phyloP scores from a whole-genome alignment of 2,113 vertebrate genomes.

The Erpornis zantholeuca region DNA sequence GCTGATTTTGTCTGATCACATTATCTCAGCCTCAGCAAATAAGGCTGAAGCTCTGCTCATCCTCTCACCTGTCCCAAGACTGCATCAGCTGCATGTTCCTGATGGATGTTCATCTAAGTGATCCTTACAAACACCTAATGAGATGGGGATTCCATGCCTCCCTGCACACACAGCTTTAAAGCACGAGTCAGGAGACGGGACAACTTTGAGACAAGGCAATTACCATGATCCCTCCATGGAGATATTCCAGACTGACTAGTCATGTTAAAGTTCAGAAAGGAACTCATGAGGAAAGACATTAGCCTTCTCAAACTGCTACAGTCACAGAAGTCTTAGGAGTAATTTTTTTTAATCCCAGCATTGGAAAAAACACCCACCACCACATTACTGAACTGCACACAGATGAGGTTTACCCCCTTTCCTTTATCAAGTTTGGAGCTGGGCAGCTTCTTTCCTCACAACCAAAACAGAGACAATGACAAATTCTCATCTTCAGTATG shows the following conservation, averaged over 20 bases:
- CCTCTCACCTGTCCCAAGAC: not conserved
- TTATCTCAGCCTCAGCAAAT: not conserved
- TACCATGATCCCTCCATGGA: not conserved
- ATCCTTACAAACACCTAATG: not conserved
- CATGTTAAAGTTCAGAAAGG: not conserved
- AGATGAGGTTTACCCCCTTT: not conserved
- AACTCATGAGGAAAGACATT: not conserved
- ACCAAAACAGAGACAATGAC: not conserved
- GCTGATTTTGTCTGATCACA: accelerated
- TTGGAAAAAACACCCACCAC: accelerated
- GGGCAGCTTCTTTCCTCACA: not conserved
- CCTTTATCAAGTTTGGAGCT: not conserved
- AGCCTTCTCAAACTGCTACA: not conserved
- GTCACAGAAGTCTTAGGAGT: not conserved
- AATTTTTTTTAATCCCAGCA: not conserved
- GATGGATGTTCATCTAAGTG: not conserved
- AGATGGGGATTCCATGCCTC: not conserved
- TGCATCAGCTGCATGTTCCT: not conserved
- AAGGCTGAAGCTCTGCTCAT: not conserved
- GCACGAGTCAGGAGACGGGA: not conserved
- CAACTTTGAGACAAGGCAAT: not conserved
- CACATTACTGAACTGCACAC: not conserved
- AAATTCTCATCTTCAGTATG: not conserved
- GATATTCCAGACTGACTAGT: not conserved
- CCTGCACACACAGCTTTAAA: not conserved